Conservation (phyloP, 1,140 invertebrate genomes). For the Solenopsis invicta region DNA sequence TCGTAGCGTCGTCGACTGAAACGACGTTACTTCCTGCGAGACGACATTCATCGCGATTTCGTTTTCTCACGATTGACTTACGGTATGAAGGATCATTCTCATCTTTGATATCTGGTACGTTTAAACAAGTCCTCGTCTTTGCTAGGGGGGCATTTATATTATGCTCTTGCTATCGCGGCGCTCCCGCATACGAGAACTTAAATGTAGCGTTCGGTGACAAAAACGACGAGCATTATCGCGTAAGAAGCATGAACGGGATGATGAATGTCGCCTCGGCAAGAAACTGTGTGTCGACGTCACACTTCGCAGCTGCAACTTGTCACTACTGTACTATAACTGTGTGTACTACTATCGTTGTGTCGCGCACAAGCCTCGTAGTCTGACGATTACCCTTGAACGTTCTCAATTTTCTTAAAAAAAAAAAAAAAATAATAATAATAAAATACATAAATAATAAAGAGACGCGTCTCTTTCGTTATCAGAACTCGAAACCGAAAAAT, state of each 20-base stretch:
- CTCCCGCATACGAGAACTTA: conserved; percentile 14
- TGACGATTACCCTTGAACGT: conserved; percentile 37
- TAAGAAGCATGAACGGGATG: conserved; percentile 44
- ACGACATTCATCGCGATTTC: conserved; percentile 68
- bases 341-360: conserved; percentile 86
- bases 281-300: conserved; percentile 83
- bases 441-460: no score
- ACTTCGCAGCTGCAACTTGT: conserved; percentile 87
- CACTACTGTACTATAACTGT: conserved; percentile 87
- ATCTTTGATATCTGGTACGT: neutral
- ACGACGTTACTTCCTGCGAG: conserved; percentile 71
- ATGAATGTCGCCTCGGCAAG: conserved; percentile 76
- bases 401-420: conserved; percentile 45
- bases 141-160: neutral
- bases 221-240: conserved; percentile 11
- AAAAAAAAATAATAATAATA: no score
- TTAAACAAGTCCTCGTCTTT: neutral
- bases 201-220: neutral
- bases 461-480: conserved; percentile 15
- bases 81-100: neutral
- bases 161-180: neutral
- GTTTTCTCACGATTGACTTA: neutral
- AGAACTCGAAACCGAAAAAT: conserved; percentile 63
- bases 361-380: conserved; percentile 84
- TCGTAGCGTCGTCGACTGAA: conserved; percentile 80